These are phyloP conservation scores for Amphiduros pacificus DNA, from an alignment of 2,888 invertebrate genomes.

Conservation along the genomic window DNA sequence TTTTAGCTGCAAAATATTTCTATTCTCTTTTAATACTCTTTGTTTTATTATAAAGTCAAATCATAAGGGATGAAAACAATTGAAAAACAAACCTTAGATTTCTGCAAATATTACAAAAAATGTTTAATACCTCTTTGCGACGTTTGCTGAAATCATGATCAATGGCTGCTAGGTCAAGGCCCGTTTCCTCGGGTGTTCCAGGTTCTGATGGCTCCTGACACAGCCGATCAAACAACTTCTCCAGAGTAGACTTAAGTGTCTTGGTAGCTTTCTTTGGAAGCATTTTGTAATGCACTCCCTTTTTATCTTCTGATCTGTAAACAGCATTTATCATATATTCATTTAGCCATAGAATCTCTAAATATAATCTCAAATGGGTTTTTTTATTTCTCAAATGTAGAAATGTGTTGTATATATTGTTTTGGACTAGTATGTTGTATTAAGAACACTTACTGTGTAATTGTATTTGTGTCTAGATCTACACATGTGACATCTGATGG, in stretches of 20 bases:
- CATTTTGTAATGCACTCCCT: slow-evolving; percentile 67
- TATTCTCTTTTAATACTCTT: too few species aligned
- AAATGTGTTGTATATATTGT: not conserved
- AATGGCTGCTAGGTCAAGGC: slow-evolving; percentile 65
- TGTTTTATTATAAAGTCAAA: too few species aligned
- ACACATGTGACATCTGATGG: slow-evolving; percentile 96
- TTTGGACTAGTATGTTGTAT: not conserved
- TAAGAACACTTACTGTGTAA: slow-evolving; percentile 66
- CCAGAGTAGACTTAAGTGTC: slow-evolving; percentile 76
- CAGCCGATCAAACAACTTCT: slow-evolving; percentile 70
- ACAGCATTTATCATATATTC: too few species aligned
- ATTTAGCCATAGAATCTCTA: too few species aligned
- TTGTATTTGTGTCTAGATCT: slow-evolving; percentile 96
- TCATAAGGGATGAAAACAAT: too few species aligned
- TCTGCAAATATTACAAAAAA: too few species aligned
- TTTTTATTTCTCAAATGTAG: too few species aligned
- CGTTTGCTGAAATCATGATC: slow-evolving; percentile 81
- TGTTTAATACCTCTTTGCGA: slow-evolving; percentile 71
- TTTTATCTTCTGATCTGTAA: slow-evolving; percentile 77
- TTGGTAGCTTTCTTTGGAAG: slow-evolving; percentile 73
- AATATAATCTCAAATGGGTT: too few species aligned
- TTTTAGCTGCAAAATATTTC: too few species aligned
- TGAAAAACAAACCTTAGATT: too few species aligned
- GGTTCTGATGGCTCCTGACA: slow-evolving; percentile 33
- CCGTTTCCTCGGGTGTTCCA: slow-evolving; percentile 38